Evolutionary conservation across 2,113 vertebrate genomes (phyloP), one percentile per base, ranked within the genome.

Genomic region (Myodes glareolus): DNA sequence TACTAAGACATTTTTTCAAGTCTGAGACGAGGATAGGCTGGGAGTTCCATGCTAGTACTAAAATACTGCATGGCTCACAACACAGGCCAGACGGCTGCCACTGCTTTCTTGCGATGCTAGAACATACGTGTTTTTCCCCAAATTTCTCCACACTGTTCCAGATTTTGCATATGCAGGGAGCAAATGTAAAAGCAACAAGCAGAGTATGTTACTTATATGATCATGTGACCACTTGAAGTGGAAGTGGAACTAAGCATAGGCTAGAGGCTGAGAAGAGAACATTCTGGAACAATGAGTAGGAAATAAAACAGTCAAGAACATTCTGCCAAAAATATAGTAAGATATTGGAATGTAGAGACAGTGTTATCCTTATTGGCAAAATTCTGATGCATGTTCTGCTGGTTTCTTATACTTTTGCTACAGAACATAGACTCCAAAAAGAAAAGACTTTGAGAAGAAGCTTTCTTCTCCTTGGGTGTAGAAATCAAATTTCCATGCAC

Each of bases 301-400:
- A 39, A 55, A 47, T 25, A 50, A 31, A 50, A 12, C 8, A 42
- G 13, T 25, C n/a, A 33, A 36, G 11, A 12, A 42, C 8, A 31
- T 45, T 42, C 39, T 85, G 16, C 8, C 58, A 19, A 58, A 58
- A 81, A 81, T 81, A 80, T 19, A 1, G 17, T 14, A 14, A 21
- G 1, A 1, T 58, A 9, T 6, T 42, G 11, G 10, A 81, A 68
- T 17, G 0, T 29, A 5, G 31, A 1, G 58, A 2, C 25, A 0
- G 0, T n/a, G 7, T 70, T 3, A 33, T 3, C 2, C 70, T 55
- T 65, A 19, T 58, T 33, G 3, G n/a, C 21, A 55, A 39, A 13
- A 11, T 6, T 33, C 29, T 78, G 19, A 10, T 5, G 0, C 16
- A 36, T 23, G 0, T 4, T 42, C 0, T 25, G 3, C 16, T 80